Evolutionary conservation across 2,797 vertebrate genomes (phyloP), one percentile per base, ranked within the genome.

Genomic region (Gouania willdenowi): DNA sequence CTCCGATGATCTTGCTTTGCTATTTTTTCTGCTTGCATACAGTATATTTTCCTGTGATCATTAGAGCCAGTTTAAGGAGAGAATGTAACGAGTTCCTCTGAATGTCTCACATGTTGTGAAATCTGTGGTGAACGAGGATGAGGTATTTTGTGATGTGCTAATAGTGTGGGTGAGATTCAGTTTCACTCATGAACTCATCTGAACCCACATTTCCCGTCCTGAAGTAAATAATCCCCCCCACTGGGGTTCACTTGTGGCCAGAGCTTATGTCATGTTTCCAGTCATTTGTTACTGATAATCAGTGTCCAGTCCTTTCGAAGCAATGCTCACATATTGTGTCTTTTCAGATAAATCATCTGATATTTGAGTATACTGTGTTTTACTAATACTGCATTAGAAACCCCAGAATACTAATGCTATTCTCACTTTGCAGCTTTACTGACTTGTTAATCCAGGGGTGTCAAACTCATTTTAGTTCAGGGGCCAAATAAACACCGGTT

Each of bases 371-470:
- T 41, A 47, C 42, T 47, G 30, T 55, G 31, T 57, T 25, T 23
- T 23, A 51, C 64, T 63, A 56, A 64, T 37, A 21, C 26, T 24
- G 0, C 9, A n/a, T 8, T 22, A 6, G 49, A 42, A 13, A 44
- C 48, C 75, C 58, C 26, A 37, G 43, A 33, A 32, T 35, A 14
- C 43, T 30, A 7, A 35, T 26, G 6, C n/a, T 59, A 48, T 58
- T 73, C 28, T 59, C 55, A 77, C 80, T 82, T 77, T 48, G 66
- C 61, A 62, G 71, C 75, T 81, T 65, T 46, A 43, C 23, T 56
- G 53, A 51, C 70, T 57, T 58, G 21, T 64, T 55, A 59, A 57
- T 67, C 54, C n/a, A n/a, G n/a, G n/a, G n/a, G n/a, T n/a, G n/a
- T n/a, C n/a, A n/a, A n/a, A n/a, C n/a, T n/a, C n/a, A n/a, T n/a